These are phyloP conservation scores for Hylaeus volcanicus DNA, from an alignment of 1,140 invertebrate species.

Conservation along the genomic window DNA sequence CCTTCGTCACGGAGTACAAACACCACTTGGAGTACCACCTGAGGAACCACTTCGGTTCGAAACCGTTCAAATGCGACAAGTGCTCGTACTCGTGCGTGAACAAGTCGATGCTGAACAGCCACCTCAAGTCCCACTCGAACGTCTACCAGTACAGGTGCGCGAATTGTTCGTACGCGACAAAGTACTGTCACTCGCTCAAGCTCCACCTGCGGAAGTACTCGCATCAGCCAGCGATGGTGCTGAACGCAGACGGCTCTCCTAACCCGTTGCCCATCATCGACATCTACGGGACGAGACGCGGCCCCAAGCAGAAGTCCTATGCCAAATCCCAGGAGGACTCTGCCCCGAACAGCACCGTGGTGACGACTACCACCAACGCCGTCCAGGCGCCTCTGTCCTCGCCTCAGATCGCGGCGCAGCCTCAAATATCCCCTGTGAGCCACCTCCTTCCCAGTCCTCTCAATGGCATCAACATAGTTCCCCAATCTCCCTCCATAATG, in stretches of 20 bases:
- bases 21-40: constrained; percentile 99
- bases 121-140: constrained; percentile 98
- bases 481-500: background rate
- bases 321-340: constrained; percentile 44
- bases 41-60: constrained; percentile 96
- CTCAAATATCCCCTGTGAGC: constrained; percentile 3
- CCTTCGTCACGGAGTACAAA: constrained; percentile 99
- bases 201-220: constrained; percentile 95
- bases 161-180: constrained; percentile 98
- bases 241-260: constrained; percentile 93
- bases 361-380: constrained; percentile 23
- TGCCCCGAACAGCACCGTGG: constrained; percentile 45
- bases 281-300: constrained; percentile 92
- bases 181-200: constrained; percentile 99
- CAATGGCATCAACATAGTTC: constrained; percentile 2
- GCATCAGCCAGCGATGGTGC: constrained; percentile 91
- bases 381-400: background rate
- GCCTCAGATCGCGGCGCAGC: background rate
- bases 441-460: background rate
- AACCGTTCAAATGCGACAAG: constrained; percentile 97
- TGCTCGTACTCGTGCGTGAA: constrained; percentile 97
- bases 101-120: constrained; percentile 99
- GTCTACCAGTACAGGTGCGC: constrained; percentile 97
- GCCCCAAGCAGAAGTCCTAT: constrained; percentile 86
- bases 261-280: constrained; percentile 94